These are phyloP conservation scores for Grapholita molesta DNA, from an alignment of 1,140 invertebrate genomes.

Conservation along the genomic window DNA sequence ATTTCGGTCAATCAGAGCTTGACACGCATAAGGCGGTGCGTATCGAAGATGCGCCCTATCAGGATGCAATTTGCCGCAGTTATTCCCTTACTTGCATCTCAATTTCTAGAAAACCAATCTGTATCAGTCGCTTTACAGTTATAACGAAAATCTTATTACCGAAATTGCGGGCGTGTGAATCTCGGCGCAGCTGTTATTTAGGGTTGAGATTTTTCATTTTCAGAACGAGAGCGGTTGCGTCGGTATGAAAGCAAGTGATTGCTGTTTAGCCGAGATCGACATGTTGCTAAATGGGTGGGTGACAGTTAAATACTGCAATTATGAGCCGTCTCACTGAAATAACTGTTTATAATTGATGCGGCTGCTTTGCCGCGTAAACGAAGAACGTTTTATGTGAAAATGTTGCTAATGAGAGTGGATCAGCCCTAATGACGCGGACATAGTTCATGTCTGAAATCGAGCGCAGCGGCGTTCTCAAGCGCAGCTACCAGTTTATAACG, in stretches of 20 bases:
- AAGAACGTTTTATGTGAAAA: constrained; percentile 59
- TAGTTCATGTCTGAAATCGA: constrained; percentile 58
- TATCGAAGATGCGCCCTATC: constrained; percentile 12
- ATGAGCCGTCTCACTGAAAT: constrained; percentile 51
- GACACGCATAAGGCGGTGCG: constrained; percentile 13
- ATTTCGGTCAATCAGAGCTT: constrained; percentile 19
- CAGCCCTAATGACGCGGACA: constrained; percentile 52
- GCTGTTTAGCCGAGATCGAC: constrained; percentile 39
- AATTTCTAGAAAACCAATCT: constrained; percentile 16
- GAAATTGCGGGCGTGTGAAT: background rate
- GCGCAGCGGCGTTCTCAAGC: constrained; percentile 24
- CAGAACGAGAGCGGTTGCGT: background rate
- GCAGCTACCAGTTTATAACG: background rate
- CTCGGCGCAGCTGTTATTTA: background rate
- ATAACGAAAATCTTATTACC: constrained; percentile 13
- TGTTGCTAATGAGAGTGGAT: constrained; percentile 59
- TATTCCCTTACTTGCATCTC: constrained; percentile 8
- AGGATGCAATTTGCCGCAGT: constrained; percentile 11
- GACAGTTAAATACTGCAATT: constrained; percentile 56
- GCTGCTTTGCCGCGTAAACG: constrained; percentile 48
- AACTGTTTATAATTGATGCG: constrained; percentile 60
- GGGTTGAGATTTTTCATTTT: constrained; percentile 15
- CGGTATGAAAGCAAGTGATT: constrained; percentile 22
- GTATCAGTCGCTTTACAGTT: constrained; percentile 11
- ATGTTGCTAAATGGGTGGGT: constrained; percentile 50